Evolutionary conservation across 2,113 vertebrate species (phyloP).

Genomic region (Pipra filicauda): DNA sequence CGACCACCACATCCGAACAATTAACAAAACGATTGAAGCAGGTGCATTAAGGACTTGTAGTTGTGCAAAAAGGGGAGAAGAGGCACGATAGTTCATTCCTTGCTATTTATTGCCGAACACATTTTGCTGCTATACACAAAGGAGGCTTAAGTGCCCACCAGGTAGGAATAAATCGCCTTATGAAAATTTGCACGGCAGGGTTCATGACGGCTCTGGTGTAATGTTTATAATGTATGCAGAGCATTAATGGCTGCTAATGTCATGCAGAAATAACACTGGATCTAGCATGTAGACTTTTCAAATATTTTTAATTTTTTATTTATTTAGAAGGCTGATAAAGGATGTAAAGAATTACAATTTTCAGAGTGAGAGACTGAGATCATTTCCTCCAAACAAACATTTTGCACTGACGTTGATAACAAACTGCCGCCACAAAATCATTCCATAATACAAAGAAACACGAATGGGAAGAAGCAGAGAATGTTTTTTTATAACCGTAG

Average conservation of each 20-base stretch:
- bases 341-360: neutral
- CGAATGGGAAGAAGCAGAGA: neutral
- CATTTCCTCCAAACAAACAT: neutral
- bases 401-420: neutral
- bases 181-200: conserved; percentile 70
- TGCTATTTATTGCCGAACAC: conserved; percentile 63
- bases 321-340: neutral
- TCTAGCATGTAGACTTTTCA: neutral
- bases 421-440: neutral
- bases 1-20: neutral
- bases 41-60: conserved; percentile 15
- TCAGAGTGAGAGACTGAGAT: neutral
- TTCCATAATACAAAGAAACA: neutral
- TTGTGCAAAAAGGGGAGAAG: conserved; percentile 12
- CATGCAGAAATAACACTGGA: conserved; percentile 60
- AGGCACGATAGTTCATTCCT: neutral
- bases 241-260: conserved; percentile 60
- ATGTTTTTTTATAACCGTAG: neutral
- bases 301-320: neutral
- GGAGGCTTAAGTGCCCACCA: conserved; percentile 70
- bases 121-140: conserved; percentile 64
- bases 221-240: conserved; percentile 70
- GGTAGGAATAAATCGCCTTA: conserved; percentile 75
- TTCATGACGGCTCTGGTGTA: conserved; percentile 60
- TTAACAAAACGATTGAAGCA: neutral